phyloP scores from a whole-genome alignment of 2,113 vertebrate species.

The Nycticorax nycticorax region DNA sequence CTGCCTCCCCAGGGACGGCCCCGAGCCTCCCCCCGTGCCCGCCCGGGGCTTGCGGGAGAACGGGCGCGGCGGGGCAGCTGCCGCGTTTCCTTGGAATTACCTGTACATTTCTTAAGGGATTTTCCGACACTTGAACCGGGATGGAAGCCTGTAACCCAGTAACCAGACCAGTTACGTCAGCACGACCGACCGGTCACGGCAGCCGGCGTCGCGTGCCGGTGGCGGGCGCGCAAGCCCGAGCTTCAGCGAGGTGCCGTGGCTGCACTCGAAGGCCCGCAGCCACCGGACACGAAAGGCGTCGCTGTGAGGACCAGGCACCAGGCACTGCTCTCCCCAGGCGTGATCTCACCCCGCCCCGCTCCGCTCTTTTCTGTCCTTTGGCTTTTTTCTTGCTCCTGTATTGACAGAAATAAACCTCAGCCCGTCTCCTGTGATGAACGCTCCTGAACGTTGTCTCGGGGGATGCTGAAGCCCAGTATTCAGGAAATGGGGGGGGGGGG shows the following conservation, averaged over 20 bases:
- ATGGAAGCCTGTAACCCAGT: rapidly evolving
- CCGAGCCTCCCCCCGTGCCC: no score
- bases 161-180: rapidly evolving
- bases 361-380: no score
- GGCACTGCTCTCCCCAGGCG: neutral
- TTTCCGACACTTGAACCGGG: neutral
- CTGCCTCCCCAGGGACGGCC: neutral
- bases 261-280: rapidly evolving
- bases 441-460: rapidly evolving
- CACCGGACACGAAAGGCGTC: no score
- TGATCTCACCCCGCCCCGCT: no score
- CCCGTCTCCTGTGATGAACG: neutral
- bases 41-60: no score
- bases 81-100: rapidly evolving
- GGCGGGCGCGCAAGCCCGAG: rapidly evolving
- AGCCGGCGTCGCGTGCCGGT: no score
- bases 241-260: rapidly evolving
- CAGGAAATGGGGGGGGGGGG: neutral
- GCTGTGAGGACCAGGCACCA: neutral
- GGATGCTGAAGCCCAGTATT: rapidly evolving
- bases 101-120: no score
- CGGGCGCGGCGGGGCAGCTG: rapidly evolving
- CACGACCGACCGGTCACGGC: no score
- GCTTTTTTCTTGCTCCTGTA: neutral
- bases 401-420: neutral